These are phyloP conservation scores for Megaleporinus macrocephalus DNA, from an alignment of 2,113 vertebrate species.

Conservation along the genomic window DNA sequence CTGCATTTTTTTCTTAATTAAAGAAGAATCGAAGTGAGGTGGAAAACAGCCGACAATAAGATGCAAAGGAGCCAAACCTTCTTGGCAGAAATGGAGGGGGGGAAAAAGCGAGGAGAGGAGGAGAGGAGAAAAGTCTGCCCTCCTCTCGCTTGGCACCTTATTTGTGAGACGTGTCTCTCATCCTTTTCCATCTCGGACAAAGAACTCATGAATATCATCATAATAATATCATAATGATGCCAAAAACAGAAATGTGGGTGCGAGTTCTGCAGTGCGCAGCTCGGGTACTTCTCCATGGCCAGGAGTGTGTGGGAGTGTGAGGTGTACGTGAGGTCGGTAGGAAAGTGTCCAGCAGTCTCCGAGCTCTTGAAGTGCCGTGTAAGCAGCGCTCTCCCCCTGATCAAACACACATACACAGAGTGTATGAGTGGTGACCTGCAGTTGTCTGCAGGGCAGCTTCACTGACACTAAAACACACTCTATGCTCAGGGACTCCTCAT, in stretches of 20 bases:
- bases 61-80: slow-evolving; percentile 25
- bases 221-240: slow-evolving; percentile 18
- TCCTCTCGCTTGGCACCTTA: slow-evolving; percentile 9
- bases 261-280: not conserved
- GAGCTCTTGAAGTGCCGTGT: slow-evolving; percentile 15
- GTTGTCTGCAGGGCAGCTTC: slow-evolving; percentile 37
- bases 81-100: not conserved
- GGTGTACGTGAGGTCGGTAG: slow-evolving; percentile 22
- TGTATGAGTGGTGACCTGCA: slow-evolving; percentile 42
- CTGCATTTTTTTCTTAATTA: slow-evolving; percentile 52
- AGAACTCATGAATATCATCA: slow-evolving; percentile 23
- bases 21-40: slow-evolving; percentile 37
- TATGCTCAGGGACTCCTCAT: not conserved
- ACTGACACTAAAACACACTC: not conserved
- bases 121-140: not conserved
- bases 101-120: not conserved
- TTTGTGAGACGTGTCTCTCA: slow-evolving; percentile 37
- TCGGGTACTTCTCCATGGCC: not conserved
- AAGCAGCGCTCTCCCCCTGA: slow-evolving; percentile 32
- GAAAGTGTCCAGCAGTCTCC: slow-evolving; percentile 23
- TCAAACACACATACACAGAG: slow-evolving; percentile 35
- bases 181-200: slow-evolving; percentile 14
- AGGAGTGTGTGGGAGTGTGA: not conserved
- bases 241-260: not conserved
- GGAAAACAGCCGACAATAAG: slow-evolving; percentile 33